Percentiles rank a stretch among this genome's conserved stretches.
Conservation (phyloP, 2,888 invertebrate species). For the Apomyelois bistriatella region DNA sequence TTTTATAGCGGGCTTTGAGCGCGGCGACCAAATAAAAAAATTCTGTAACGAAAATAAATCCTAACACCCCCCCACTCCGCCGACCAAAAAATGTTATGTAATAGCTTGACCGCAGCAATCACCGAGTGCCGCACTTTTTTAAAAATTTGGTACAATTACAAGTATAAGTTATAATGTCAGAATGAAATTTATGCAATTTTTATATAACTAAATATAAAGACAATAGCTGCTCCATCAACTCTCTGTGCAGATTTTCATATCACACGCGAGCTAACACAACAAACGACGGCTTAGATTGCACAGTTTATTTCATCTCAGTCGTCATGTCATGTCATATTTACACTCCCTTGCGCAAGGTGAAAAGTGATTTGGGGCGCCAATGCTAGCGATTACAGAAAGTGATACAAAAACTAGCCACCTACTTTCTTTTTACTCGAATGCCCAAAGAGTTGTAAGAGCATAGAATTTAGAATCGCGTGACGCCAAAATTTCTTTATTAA, state of each 20-base stretch:
- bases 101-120: no score
- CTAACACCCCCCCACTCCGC: no score
- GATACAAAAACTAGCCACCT: neutral
- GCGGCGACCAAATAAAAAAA: no score
- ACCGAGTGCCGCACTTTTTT: no score
- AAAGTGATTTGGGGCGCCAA: slow-evolving; percentile 26
- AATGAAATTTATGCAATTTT: no score
- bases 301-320: slow-evolving; percentile 69
- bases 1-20: no score
- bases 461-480: no score
- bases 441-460: no score
- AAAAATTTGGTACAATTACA: neutral
- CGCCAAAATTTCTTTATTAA: no score
- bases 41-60: no score
- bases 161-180: neutral
- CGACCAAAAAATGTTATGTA: no score
- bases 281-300: slow-evolving; percentile 64
- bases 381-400: slow-evolving; percentile 25
- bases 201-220: neutral
- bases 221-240: slow-evolving; percentile 16
- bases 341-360: slow-evolving; percentile 49
- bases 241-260: slow-evolving; percentile 40
- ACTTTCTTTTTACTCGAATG: no score
- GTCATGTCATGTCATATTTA: slow-evolving; percentile 72
- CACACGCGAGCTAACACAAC: slow-evolving; percentile 38